Base-by-base conservation (phyloP, 23 tunicate genomes). In the Oikopleura dioica region DNA sequence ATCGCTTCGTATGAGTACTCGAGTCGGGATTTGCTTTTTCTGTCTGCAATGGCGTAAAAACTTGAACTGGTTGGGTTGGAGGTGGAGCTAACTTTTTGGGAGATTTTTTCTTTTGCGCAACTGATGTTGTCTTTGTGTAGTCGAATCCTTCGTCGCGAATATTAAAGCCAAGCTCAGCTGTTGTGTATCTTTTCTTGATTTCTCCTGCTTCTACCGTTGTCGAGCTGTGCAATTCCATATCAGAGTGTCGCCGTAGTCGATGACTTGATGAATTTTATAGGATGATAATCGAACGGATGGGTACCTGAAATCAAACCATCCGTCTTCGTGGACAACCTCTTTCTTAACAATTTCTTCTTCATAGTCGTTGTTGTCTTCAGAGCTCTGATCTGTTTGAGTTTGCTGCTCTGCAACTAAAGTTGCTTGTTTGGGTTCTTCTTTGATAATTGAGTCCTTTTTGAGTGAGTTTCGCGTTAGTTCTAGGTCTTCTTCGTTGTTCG, bases 301-400 rank as follows among this genome's bases (percentile, higher is more conserved):
- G 72, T 63, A 63, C 4, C 29, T 63, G 30, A n/a, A n/a, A 12
- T 63, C 72, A 63, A 63, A 63, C 72, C 72, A 63, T 24, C 5
- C 2, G 29, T 31, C 72, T 63, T 63, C 72, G 33, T 63, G 16
- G 2, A 63, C 26, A 63, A 16, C 5, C 26, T 63, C 72, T 12
- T 63, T 31, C 33, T 63, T 31, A 28, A 23, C 26, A 31, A 23
- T 63, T 16, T 31, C 33, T 4, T 63, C 33, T 44, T 44, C 55
- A 44, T 44, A 9, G 16, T 44, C 16, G 55, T 9, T 9, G 16
- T 9, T 44, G 55, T 9, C 55, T 44, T 44, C 16, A 44, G 16
- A n/a, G n/a, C n/a, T n/a, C n/a, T n/a, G n/a, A n/a, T n/a, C n/a
- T n/a, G n/a, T n/a, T n/a, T n/a, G n/a, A n/a, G n/a, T n/a, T n/a